Base-by-base conservation (phyloP, 2,797 vertebrate species). In the Melanotaenia maccullochi region DNA sequence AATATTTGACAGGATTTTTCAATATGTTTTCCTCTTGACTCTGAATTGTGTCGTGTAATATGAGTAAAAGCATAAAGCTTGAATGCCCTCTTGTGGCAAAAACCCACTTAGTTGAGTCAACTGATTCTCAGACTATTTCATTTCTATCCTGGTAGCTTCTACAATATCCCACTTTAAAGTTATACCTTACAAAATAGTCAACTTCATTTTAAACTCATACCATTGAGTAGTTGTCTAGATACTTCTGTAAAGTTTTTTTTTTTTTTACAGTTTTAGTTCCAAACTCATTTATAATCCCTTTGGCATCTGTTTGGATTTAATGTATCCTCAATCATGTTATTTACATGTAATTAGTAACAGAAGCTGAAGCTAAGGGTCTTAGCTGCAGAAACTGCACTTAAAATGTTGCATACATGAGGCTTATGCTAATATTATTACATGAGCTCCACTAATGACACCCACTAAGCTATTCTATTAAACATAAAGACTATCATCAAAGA, bases 51-150 rank as follows among this genome's bases (percentile, higher is more conserved):
- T 52, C 20, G 30, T 71, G n/a, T 55, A 59, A 60, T n/a, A n/a
- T n/a, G 12, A 30, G 44, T 42, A 5, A 49, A 64, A 84, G 44
- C n/a, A 62, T 76, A 47, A 70, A 33, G 69, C 62, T 84, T 75
- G 54, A 70, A 60, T 76, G 91, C 89, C 92, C 87, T 75, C 91
- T 92, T 81, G 90, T 94, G 91, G 91, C 38, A 32, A 67, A 78
- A 38, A 3, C 25, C 24, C 20, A n/a, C 68, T 42, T 57, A 3
- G 8, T 70, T 71, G 32, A n/a, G 16, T 56, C 40, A 61, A 51
- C 7, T 28, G n/a, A 0, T 5, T 14, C 25, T 20, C 0, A 18
- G 12, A 59, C 5, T 9, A 56, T 64, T 64, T 1, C 0, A 47
- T 33, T 63, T 75, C 1, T 63, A 36, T 16, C 52, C 0, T 9